phyloP scores from a whole-genome alignment of 2,113 vertebrate species.

The Propithecus coquereli region DNA sequence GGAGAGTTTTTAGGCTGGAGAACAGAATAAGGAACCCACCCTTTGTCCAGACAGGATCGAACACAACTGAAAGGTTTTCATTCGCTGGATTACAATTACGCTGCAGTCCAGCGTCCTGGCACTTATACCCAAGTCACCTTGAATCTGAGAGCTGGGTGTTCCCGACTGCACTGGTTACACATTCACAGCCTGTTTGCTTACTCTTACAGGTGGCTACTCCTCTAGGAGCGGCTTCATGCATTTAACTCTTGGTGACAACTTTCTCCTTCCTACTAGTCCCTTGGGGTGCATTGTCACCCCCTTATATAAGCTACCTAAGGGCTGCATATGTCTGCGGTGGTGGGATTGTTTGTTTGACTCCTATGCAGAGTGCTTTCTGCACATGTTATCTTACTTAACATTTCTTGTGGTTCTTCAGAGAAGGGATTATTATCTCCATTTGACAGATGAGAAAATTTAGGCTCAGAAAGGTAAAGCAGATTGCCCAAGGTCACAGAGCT shows the following conservation, averaged over 20 bases:
- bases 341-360: neutral
- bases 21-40: neutral
- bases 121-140: neutral
- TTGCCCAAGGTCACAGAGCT: neutral
- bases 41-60: neutral
- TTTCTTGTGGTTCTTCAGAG: neutral
- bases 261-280: neutral
- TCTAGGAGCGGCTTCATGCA: neutral
- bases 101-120: neutral
- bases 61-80: neutral
- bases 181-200: neutral
- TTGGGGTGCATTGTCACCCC: fast-evolving
- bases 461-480: neutral
- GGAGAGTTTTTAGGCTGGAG: neutral
- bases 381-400: neutral
- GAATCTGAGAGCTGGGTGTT: neutral
- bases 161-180: neutral
- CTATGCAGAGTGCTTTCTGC: neutral
- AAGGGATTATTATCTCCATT: neutral
- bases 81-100: neutral
- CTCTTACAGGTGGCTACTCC: neutral
- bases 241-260: neutral
- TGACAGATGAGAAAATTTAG: neutral
- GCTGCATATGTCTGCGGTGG: too few species aligned
- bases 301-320: fast-evolving